Evolutionary conservation across 2,113 vertebrate species (phyloP).

Genomic region (Tupaia chinensis): DNA sequence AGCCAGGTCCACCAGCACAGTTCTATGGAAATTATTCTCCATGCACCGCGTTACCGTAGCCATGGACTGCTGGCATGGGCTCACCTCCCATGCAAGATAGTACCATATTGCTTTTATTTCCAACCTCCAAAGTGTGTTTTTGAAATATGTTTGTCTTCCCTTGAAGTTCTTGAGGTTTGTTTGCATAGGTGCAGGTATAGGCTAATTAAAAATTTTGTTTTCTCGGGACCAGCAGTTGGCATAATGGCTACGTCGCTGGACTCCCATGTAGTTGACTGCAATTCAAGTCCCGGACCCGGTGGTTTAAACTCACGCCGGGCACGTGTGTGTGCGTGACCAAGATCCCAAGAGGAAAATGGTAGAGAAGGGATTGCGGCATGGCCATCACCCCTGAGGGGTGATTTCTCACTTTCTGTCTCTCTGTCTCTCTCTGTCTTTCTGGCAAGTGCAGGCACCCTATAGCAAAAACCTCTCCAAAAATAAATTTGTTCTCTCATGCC

Average conservation of each 20-base stretch:
- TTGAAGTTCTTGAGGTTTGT: neutral
- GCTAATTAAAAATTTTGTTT: neutral
- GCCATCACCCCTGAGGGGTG: too few relatives aligned
- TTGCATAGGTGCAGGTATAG: neutral
- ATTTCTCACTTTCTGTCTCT: too few relatives aligned
- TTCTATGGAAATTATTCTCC: neutral
- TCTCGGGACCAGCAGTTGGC: neutral
- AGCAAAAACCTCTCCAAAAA: too few relatives aligned
- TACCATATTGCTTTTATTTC: neutral
- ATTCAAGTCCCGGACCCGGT: too few relatives aligned
- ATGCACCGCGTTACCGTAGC: neutral
- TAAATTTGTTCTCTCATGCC: neutral
- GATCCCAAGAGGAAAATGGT: too few relatives aligned
- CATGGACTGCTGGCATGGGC: neutral
- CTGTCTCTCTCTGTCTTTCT: too few relatives aligned
- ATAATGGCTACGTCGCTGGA: too few relatives aligned
- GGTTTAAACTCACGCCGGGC: too few relatives aligned
- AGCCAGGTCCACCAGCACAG: neutral
- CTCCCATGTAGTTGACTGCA: too few relatives aligned
- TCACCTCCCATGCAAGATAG: neutral
- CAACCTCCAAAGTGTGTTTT: slow-evolving; percentile 6
- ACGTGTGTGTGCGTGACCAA: too few relatives aligned
- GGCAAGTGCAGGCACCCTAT: too few relatives aligned
- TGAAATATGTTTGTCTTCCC: neutral
- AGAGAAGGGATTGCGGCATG: too few relatives aligned